phyloP scores from a whole-genome alignment of 2,113 vertebrate species.

The Microcebus murinus region DNA sequence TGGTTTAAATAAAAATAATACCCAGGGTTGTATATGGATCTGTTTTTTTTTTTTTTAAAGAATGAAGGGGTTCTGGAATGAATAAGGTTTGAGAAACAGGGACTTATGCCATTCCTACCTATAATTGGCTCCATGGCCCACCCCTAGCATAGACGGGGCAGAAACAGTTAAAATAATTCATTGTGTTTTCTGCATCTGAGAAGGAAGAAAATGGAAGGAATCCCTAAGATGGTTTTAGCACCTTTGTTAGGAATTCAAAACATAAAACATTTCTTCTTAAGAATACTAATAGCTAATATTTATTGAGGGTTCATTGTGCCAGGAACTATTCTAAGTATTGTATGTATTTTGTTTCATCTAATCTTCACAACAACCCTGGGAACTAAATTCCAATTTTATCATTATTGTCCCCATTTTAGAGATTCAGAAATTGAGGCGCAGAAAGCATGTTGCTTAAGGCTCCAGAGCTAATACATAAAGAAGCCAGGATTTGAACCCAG shows the following conservation, averaged over 20 bases:
- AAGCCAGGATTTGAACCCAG: neutral
- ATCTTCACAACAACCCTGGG: neutral
- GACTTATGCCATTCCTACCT: neutral
- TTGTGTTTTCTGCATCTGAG: neutral
- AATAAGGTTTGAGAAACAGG: neutral
- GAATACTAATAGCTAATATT: neutral
- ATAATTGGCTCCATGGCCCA: accelerated
- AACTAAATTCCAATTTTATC: neutral
- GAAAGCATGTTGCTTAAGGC: neutral
- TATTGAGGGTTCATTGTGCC: neutral
- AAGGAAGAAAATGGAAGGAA: neutral
- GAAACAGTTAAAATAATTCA: neutral
- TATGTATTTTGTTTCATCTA: neutral
- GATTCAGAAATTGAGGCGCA: neutral
- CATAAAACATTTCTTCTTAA: neutral
- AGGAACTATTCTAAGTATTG: neutral
- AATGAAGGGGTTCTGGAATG: neutral
- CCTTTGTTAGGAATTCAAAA: neutral
- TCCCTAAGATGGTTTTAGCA: neutral
- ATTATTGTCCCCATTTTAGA: neutral
- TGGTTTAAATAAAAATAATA: slow-evolving; percentile 29
- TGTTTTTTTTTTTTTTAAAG: neutral
- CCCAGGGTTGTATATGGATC: neutral
- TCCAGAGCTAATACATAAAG: neutral
- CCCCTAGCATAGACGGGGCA: no score